A percentile compares a stretch with the other conserved stretches of the same genome.
Evolutionary conservation across 2,797 vertebrate genomes (phyloP).

Genomic region (Alfaro cultratus): DNA sequence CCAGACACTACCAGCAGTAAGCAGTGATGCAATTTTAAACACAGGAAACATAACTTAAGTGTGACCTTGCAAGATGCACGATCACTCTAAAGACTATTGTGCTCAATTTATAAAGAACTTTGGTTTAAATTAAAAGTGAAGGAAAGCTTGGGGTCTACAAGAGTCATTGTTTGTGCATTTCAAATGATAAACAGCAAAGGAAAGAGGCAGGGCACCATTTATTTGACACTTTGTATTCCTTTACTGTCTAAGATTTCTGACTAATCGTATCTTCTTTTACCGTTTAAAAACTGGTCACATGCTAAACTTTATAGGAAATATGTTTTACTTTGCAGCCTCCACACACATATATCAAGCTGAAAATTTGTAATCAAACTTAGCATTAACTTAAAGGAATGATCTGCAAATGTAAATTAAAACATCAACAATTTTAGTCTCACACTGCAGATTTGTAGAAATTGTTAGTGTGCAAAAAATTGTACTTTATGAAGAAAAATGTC

Average conservation of each 20-base stretch:
- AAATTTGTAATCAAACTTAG: neutral
- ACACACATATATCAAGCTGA: neutral
- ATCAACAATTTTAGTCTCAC: neutral
- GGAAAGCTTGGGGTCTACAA: neutral
- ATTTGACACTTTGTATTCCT: constrained; percentile 9
- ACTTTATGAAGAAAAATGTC: constrained; percentile 1
- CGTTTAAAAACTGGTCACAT: constrained; percentile 6
- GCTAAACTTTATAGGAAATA: neutral
- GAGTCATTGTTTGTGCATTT: neutral
- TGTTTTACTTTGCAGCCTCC: neutral
- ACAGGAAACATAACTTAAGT: constrained; percentile 32
- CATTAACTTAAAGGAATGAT: neutral
- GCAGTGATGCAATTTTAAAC: constrained; percentile 49
- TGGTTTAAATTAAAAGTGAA: constrained; percentile 31
- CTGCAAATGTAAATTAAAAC: neutral
- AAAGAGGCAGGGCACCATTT: neutral
- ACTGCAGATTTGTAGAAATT: neutral
- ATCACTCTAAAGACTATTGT: constrained; percentile 17
- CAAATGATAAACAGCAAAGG: neutral
- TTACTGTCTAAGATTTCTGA: constrained; percentile 5
- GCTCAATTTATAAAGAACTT: constrained; percentile 15
- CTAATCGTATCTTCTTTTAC: neutral
- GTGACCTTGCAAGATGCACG: constrained; percentile 30
- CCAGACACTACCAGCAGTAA: constrained; percentile 45
- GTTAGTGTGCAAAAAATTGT: neutral